phyloP scores from a whole-genome alignment of 1,140 invertebrate genomes.

The Caenorhabditis elegans region WBcel235 BX284603.4:8690001-8690500 shows the following conservation, averaged over 20 bases:
- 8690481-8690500: not conserved
- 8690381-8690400: not conserved
- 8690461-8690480: constrained; percentile 5
- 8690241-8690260: not conserved
- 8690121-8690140: not conserved
- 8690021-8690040: too few relatives aligned
- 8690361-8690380: not conserved
- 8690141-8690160: not conserved
- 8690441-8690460: constrained; percentile 21
- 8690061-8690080: too few relatives aligned
- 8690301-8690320: not conserved
- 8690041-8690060: too few relatives aligned
- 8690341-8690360: not conserved
- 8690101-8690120: not conserved
- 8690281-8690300: not conserved
- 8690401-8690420: constrained; percentile 5
- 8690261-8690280: too few relatives aligned
- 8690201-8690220: constrained; percentile 20
- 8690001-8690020: not conserved
- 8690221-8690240: not conserved
- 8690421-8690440: not conserved
- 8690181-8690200: constrained; percentile 9
- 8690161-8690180: not conserved
- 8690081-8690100: not conserved
- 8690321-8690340: not conserved